Evolutionary conservation across 2,113 vertebrate genomes (phyloP), one percentile per base, ranked within the genome.

Genomic region (Acanthisitta chloris): DNA sequence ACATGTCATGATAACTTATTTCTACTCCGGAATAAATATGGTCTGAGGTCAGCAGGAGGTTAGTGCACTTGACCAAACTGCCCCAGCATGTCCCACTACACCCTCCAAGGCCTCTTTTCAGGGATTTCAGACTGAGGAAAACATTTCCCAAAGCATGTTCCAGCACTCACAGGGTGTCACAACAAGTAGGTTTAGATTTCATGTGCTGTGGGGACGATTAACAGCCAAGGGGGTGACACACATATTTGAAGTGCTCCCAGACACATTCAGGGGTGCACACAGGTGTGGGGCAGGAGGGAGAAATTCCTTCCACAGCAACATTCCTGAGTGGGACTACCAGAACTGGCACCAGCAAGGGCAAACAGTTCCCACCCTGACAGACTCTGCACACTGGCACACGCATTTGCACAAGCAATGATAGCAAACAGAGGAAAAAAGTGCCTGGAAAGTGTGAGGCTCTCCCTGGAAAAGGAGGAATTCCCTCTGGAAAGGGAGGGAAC

Each of bases 241-340:
- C 20, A 4, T 0, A 12, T 40, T 14, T 3, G 6, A 7, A 49
- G 16, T 0, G 3, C 1, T 46, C 10, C 46, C 82, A 25, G 62
- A 6, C 34, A 10, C 2, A 17, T 5, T 0, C 4, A 46, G 34
- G 52, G 82, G 40, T 8, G 48, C 64, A 40, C 10, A 25, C 61
- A 7, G 42, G 33, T 5, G 4, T 0, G n/a, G n/a, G 87, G 78
- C 45, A 38, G 59, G 29, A 69, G 33, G 29, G 21, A 81, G 43
- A 73, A 72, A 49, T 5, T 1, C 9, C 40, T 51, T 34, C 17
- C 46, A 7, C 2, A 70, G 40, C 57, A 88, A 40, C 36, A 1
- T 34, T n/a, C 19, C 36, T 0, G 14, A 81, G 48, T 3, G 4
- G 40, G 59, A 13, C 15, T 46, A 26, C 54, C 86, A 76, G 54